Conservation (phyloP, 2,113 vertebrate species). For the Vombatus ursinus region DNA sequence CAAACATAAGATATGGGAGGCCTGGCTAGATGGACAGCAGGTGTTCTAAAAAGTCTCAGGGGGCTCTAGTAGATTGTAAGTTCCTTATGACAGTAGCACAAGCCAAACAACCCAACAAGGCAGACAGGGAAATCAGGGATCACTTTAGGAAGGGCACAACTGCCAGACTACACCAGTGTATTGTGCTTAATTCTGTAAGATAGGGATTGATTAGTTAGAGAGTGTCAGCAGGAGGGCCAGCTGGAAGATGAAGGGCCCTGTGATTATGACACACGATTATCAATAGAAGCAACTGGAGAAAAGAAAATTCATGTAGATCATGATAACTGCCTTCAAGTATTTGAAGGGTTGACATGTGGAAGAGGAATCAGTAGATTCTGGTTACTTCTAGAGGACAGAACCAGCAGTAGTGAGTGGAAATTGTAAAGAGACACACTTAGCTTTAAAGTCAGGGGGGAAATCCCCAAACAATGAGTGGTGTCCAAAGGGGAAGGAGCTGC, state of each 20-base stretch:
- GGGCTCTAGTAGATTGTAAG: background rate
- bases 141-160: background rate
- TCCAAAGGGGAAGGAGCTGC: background rate
- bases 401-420: background rate
- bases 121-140: background rate
- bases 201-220: background rate
- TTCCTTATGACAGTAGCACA: background rate
- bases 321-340: background rate
- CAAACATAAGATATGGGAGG: background rate
- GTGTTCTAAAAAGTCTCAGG: background rate
- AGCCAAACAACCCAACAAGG: background rate
- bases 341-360: background rate
- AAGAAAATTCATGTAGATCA: background rate
- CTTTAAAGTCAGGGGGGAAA: background rate
- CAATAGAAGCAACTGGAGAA: background rate
- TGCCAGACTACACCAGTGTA: background rate
- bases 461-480: background rate
- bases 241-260: background rate
- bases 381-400: background rate
- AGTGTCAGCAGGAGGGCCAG: background rate
- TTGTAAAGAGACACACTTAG: background rate
- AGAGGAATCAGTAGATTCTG: background rate
- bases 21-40: background rate
- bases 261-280: background rate
- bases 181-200: background rate